phyloP scores from a whole-genome alignment of 2,888 invertebrate genomes.

The Aspidiotus rigidus region DNA sequence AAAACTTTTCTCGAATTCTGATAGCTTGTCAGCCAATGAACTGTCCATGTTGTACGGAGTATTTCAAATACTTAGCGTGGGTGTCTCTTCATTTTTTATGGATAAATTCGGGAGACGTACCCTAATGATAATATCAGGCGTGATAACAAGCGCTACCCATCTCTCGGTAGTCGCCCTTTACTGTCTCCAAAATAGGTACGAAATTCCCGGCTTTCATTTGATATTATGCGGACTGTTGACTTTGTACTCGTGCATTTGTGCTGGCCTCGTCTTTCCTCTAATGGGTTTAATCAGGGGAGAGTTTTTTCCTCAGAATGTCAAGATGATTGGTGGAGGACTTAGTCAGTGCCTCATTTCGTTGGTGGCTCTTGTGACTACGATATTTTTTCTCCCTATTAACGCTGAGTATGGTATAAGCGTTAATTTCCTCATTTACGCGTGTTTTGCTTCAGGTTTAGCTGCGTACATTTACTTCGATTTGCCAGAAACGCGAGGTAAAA shows the following conservation, averaged over 20 bases:
- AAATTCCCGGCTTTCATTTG: not conserved
- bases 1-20: not conserved
- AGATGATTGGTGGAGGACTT: not conserved
- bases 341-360: not conserved
- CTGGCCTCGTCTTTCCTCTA: not conserved
- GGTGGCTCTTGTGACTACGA: not conserved
- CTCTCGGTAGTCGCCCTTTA: conserved; percentile 33
- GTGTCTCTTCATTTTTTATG: not conserved
- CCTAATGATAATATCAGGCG: conserved; percentile 34
- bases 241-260: not conserved
- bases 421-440: not conserved
- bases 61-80: not conserved
- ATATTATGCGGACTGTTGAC: not conserved
- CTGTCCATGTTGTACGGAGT: not conserved
- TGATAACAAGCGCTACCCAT: conserved; percentile 36
- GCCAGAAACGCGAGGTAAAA: conserved; percentile 15
- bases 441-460: not conserved
- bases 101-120: not conserved
- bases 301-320: not conserved
- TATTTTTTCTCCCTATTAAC: not conserved
- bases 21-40: conserved; percentile 8
- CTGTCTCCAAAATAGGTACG: not conserved
- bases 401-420: not conserved
- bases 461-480: not conserved
- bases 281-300: not conserved